phyloP scores from a whole-genome alignment of 2,888 invertebrate species.

The Eristalinus aeneus region DNA sequence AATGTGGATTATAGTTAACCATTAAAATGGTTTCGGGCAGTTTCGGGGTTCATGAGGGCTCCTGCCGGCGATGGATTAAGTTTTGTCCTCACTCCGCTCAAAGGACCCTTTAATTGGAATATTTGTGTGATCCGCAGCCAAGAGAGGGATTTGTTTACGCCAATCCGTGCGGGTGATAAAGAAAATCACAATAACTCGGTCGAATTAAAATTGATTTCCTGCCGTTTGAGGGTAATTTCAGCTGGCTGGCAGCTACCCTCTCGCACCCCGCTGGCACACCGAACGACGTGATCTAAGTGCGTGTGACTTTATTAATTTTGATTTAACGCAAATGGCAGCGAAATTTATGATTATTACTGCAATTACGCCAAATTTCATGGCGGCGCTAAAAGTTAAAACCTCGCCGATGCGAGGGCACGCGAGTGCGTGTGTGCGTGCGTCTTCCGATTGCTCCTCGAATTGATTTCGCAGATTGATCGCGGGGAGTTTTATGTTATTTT shows the following conservation, averaged over 20 bases:
- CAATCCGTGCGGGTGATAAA: conserved; percentile 32
- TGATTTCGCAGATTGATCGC: conserved; percentile 17
- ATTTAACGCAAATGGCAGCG: conserved; percentile 41
- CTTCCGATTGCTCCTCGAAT: conserved; percentile 9
- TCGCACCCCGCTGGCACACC: background rate
- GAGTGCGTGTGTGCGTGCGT: background rate
- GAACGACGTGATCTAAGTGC: background rate
- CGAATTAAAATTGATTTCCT: conserved; percentile 56
- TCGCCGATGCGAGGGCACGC: background rate
- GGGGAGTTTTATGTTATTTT: background rate
- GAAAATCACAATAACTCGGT: conserved; percentile 43
- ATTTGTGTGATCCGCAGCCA: conserved; percentile 18
- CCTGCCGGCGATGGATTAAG: conserved; percentile 18
- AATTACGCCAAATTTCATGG: conserved; percentile 23
- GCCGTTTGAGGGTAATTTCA: background rate
- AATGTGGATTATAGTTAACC: conserved; percentile 71
- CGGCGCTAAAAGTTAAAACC: conserved; percentile 13
- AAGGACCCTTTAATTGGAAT: conserved; percentile 44
- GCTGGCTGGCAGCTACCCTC: background rate
- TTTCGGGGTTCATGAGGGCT: conserved; percentile 63
- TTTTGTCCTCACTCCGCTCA: conserved; percentile 14
- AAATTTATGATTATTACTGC: conserved; percentile 39
- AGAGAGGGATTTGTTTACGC: conserved; percentile 36
- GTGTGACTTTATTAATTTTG: conserved; percentile 52
- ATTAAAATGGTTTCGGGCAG: conserved; percentile 59